Evolutionary conservation across 1,140 invertebrate genomes (phyloP).

Genomic region (Limonius californicus): DNA sequence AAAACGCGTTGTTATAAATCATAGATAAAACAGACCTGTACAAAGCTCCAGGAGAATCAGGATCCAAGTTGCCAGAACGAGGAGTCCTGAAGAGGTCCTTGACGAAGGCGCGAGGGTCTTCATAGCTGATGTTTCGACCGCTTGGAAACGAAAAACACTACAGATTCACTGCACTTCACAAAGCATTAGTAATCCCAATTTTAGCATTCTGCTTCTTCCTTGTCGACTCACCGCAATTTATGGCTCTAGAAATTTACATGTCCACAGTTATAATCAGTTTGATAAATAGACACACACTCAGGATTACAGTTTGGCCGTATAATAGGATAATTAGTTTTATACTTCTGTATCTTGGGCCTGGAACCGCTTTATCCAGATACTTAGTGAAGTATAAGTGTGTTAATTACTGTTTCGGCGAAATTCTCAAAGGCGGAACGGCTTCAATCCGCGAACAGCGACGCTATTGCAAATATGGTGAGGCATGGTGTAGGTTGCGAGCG

Average conservation of each 20-base stretch:
- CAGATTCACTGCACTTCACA: conserved; percentile 5
- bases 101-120: conserved; percentile 16
- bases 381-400: not conserved
- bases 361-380: not conserved
- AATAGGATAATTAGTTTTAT: not conserved
- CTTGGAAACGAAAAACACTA: not conserved
- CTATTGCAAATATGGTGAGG: no score
- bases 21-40: conserved; percentile 16
- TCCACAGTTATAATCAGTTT: no score
- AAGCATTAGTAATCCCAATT: not conserved
- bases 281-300: no score
- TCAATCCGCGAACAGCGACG: no score
- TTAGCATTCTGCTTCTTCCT: not conserved
- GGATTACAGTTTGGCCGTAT: no score
- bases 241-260: not conserved
- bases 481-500: no score
- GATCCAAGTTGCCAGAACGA: conserved; percentile 19
- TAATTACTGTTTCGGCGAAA: no score
- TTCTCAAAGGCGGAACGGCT: no score
- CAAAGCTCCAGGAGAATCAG: conserved; percentile 22
- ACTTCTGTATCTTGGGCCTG: not conserved
- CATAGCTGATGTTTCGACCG: conserved; percentile 5
- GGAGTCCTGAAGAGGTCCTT: conserved; percentile 16
- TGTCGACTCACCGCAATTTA: not conserved
- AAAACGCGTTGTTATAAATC: not conserved